Percentiles rank a stretch among this genome's conserved stretches.
Evolutionary conservation across 1,140 invertebrate species (phyloP).

Genomic region (Galleria mellonella): DNA sequence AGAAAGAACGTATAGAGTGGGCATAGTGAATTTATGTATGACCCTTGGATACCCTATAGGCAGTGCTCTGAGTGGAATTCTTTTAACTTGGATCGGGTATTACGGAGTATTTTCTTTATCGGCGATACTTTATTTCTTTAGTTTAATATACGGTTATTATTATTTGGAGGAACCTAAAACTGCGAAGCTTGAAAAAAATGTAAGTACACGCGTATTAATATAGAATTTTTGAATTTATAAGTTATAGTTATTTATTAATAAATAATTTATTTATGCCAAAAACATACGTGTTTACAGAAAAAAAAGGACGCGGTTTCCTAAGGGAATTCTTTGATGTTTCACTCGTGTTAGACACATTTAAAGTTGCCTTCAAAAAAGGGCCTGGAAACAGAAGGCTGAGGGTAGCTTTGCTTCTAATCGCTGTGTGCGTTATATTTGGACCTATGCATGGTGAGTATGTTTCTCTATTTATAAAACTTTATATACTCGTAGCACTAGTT

Average conservation of each 20-base stretch:
- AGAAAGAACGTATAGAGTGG: constrained; percentile 86
- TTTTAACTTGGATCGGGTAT: constrained; percentile 82
- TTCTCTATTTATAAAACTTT: neutral
- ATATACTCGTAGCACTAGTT: neutral
- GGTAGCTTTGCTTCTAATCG: constrained; percentile 83
- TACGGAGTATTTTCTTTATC: constrained; percentile 87
- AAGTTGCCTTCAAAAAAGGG: constrained; percentile 82
- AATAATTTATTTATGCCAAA: no score
- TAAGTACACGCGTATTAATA: constrained; percentile 3
- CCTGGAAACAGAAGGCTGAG: constrained; percentile 80
- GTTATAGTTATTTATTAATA: no score
- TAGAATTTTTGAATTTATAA: neutral
- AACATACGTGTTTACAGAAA: no score
- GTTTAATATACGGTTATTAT: constrained; percentile 81
- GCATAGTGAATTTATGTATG: constrained; percentile 88
- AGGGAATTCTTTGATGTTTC: constrained; percentile 82
- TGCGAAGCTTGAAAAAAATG: constrained; percentile 16
- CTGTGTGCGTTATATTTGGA: constrained; percentile 87
- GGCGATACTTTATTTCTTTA: constrained; percentile 81
- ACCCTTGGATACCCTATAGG: constrained; percentile 87
- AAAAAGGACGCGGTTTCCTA: constrained; percentile 32
- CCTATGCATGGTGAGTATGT: constrained; percentile 82
- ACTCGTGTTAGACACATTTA: constrained; percentile 83
- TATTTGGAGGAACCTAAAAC: constrained; percentile 77
- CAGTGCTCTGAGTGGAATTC: constrained; percentile 83